Conservation (phyloP, 2,888 invertebrate species). For the Mayetiola destructor region DNA sequence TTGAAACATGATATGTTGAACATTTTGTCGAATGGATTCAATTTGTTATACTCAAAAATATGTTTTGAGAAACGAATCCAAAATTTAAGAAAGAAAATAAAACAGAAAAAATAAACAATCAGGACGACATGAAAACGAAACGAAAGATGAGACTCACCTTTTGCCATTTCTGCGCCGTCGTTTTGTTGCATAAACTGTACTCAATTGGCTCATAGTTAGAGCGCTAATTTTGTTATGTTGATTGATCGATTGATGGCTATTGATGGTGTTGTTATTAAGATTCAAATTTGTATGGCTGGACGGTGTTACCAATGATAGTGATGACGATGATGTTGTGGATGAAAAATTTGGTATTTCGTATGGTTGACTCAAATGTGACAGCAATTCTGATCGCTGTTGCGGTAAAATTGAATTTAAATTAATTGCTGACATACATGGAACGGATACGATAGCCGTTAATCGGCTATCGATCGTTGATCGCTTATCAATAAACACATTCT, state of each 20-base stretch:
- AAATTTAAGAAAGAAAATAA: too few species aligned
- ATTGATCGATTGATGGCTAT: background rate
- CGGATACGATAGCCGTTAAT: background rate
- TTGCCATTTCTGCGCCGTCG: constrained; percentile 88
- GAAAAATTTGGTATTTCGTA: background rate
- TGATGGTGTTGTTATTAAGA: background rate
- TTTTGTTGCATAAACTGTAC: constrained; percentile 95
- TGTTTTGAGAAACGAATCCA: too few species aligned
- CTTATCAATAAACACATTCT: background rate
- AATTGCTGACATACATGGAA: background rate
- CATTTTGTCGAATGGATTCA: too few species aligned
- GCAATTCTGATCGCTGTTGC: background rate
- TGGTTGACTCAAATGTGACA: background rate
- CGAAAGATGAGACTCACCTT: constrained; percentile 55
- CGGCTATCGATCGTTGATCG: constrained; percentile 2
- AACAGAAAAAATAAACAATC: too few species aligned
- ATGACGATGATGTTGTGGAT: background rate
- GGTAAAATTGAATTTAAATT: background rate
- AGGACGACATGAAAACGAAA: too few species aligned
- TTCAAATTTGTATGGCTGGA: background rate
- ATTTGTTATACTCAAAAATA: too few species aligned
- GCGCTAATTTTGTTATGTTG: constrained; percentile 3
- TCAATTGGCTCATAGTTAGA: constrained; percentile 67
- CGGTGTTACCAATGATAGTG: too few species aligned
- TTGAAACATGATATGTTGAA: too few species aligned